These are phyloP conservation scores for Aphelenchoides fujianensis DNA, from an alignment of 1,140 invertebrate genomes.

Conservation along the genomic window DNA sequence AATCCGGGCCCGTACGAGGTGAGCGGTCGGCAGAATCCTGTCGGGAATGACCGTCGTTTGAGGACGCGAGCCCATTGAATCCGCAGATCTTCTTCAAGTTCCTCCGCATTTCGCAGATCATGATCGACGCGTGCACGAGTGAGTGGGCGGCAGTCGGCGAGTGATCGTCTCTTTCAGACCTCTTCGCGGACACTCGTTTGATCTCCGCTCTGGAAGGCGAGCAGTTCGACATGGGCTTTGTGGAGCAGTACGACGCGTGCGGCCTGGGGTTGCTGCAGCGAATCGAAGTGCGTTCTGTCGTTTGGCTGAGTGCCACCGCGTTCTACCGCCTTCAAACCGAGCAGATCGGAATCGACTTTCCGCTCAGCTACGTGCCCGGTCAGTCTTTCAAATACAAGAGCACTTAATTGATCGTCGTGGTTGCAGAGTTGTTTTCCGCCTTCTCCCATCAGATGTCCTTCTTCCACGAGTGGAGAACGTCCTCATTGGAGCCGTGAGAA, in stretches of 20 bases:
- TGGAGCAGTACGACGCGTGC: constrained; percentile 55
- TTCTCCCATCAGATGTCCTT: constrained; percentile 43
- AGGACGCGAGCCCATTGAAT: constrained; percentile 50
- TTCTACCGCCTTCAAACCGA: constrained; percentile 47
- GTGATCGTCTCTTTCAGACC: constrained; percentile 17
- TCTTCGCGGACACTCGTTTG: constrained; percentile 21
- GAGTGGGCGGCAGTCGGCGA: neutral
- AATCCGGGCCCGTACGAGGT: constrained; percentile 56
- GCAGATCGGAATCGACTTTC: constrained; percentile 43
- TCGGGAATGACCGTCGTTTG: neutral
- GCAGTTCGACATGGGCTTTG: constrained; percentile 46
- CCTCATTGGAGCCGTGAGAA: constrained; percentile 30
- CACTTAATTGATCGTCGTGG: too few species aligned
- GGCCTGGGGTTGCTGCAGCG: constrained; percentile 44
- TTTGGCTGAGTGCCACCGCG: constrained; percentile 49
- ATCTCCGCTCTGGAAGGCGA: constrained; percentile 25
- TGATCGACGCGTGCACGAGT: constrained; percentile 47
- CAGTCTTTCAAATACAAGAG: too few species aligned
- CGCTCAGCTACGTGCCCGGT: constrained; percentile 57
- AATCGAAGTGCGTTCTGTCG: constrained; percentile 25
- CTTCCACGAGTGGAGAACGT: constrained; percentile 43
- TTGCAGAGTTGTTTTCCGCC: constrained; percentile 52
- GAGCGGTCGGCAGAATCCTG: neutral
- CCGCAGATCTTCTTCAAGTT: constrained; percentile 48
- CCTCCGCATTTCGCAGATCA: constrained; percentile 43